Evolutionary conservation across 2,113 vertebrate species (phyloP).

Genomic region (Lepidothrix coronata): DNA sequence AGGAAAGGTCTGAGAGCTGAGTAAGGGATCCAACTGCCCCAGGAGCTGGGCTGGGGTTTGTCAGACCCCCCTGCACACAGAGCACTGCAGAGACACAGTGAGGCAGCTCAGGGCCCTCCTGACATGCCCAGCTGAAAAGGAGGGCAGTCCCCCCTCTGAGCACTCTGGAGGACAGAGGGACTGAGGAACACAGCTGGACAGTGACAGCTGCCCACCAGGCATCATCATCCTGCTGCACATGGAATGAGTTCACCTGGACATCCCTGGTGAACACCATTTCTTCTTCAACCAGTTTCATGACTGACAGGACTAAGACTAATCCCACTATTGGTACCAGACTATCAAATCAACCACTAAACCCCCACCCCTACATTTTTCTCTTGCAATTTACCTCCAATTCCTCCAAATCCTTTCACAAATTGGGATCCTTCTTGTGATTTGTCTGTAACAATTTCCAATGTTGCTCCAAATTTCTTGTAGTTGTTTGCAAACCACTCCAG

Average conservation of each 20-base stretch:
- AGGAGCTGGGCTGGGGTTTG: not conserved
- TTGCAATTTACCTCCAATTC: constrained; percentile 90
- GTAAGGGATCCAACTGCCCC: not conserved
- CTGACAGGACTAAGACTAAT: not conserved
- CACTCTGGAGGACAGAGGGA: not conserved
- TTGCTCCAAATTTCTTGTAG: constrained; percentile 99
- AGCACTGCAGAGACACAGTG: not conserved
- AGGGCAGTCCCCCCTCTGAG: not conserved
- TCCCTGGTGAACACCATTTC: rapidly evolving
- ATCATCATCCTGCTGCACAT: not conserved
- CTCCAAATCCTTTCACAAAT: constrained; percentile 99
- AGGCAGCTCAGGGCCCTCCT: not conserved
- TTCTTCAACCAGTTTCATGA: not conserved
- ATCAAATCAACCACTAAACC: not conserved
- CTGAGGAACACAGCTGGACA: not conserved
- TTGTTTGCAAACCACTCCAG: constrained; percentile 99
- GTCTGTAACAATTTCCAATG: constrained; percentile 98
- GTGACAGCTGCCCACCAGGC: not conserved
- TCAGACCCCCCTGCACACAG: not conserved
- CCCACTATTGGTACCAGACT: not conserved
- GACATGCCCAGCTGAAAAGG: not conserved
- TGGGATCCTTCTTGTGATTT: constrained; percentile 99
- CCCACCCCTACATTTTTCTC: not conserved
- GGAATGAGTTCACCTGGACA: not conserved
- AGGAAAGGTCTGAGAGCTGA: not conserved